Evolutionary conservation across 2,888 invertebrate species (phyloP), one percentile per base, ranked within the genome.

Genomic region (Dynastes hyllus): DNA sequence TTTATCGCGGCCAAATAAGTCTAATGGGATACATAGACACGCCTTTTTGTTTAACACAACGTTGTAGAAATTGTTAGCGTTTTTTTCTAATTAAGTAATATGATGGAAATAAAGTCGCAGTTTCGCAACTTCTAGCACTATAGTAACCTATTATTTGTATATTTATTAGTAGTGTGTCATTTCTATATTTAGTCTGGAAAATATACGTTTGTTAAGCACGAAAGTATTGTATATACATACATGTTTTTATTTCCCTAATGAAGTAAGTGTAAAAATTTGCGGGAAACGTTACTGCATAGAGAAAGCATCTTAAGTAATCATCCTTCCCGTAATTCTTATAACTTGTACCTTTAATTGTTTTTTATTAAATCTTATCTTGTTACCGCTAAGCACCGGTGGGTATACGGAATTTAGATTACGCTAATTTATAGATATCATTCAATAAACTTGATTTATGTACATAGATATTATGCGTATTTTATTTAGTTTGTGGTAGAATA

Each of bases 341-440:
- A 37, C 6, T 5, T 6, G 37, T 45, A 11, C 45, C 55, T 8
- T 22, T 58, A 2, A 16, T 58, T 58, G 1, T 58, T 22, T 16
- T 16, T 61, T 75, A 63, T 27, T 5, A 45, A 40, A 61, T 61
- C 61, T 61, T 75, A 75, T 75, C 73, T 22, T 13, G 40, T 61
- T 50, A 13, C 61, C 61, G 73, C 16, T 45, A 32, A n/a, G 8
- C 45, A 8, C 32, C 32, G 32, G 0, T 45, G 11, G 9, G 9
- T 11, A 45, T 45, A 45, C 27, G n/a, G 61, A 63, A 75, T 75
- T 75, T 75, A 75, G 73, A 75, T 75, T 75, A 75, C 11, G n/a
- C 27, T 61, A 22, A 61, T 75, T 27, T 51, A 13, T 69, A 27
- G 61, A 61, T 75, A 75, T 58, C 61, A 45, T 27, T 50, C 61